Percentiles rank a stretch among this genome's conserved stretches.
These are phyloP conservation scores for Ypsolopha sequella DNA, from an alignment of 2,888 invertebrate species.

Conservation along the genomic window DNA sequence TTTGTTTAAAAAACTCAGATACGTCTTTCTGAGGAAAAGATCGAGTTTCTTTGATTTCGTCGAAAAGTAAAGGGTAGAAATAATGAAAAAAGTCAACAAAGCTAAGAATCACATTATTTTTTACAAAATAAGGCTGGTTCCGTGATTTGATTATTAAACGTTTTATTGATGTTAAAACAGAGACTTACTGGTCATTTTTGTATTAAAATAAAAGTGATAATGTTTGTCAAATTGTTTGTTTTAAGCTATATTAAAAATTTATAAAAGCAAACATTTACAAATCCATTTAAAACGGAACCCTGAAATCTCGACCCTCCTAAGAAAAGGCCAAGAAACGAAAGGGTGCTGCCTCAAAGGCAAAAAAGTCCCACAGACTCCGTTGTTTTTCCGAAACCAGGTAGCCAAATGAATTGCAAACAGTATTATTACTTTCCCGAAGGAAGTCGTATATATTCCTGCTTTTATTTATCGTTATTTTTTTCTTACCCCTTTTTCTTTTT, in stretches of 20 bases:
- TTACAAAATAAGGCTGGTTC: too few species aligned
- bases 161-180: too few species aligned
- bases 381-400: slow-evolving; percentile 67
- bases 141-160: too few species aligned
- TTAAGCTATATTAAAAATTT: too few species aligned
- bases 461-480: slow-evolving; percentile 66
- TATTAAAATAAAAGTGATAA: too few species aligned
- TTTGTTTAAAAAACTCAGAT: slow-evolving; percentile 28
- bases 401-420: slow-evolving; percentile 73
- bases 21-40: too few species aligned
- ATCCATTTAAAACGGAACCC: not conserved
- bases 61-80: slow-evolving; percentile 52
- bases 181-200: too few species aligned
- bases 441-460: slow-evolving; percentile 70
- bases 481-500: slow-evolving; percentile 69
- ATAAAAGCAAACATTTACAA: too few species aligned
- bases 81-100: slow-evolving; percentile 12
- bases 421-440: slow-evolving; percentile 70
- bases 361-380: slow-evolving; percentile 20
- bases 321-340: slow-evolving; percentile 35
- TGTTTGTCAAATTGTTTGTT: too few species aligned
- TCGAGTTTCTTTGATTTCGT: slow-evolving; percentile 39
- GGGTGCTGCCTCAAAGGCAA: slow-evolving; percentile 28
- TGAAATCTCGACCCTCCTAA: slow-evolving; percentile 42
- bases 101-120: too few species aligned